Conservation (phyloP, 1,140 invertebrate genomes). For the Drosophila kurseongensis region DNA sequence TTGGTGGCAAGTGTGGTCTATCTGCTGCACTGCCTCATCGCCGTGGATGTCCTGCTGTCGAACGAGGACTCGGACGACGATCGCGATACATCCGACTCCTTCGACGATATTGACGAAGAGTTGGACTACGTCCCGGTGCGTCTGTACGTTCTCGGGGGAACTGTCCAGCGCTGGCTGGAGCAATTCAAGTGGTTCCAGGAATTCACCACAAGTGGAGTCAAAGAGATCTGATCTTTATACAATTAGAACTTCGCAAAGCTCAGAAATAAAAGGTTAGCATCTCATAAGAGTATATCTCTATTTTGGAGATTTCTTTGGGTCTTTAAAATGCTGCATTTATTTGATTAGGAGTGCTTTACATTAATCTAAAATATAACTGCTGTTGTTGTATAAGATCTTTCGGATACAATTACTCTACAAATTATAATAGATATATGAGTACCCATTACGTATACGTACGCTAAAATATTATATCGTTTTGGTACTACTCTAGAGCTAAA, state of each 20-base stretch:
- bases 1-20: slow-evolving; percentile 29
- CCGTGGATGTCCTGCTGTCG: slow-evolving; percentile 51
- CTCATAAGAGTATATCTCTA: neutral
- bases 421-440: too few relatives aligned
- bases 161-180: slow-evolving; percentile 19
- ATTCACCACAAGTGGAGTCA: neutral
- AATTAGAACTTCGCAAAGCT: neutral
- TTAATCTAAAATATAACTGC: too few relatives aligned
- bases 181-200: slow-evolving; percentile 39
- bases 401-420: too few relatives aligned
- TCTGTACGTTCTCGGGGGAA: slow-evolving; percentile 36
- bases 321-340: too few relatives aligned
- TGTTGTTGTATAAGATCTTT: too few relatives aligned
- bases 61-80: slow-evolving; percentile 2
- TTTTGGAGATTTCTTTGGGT: too few relatives aligned
- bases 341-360: too few relatives aligned
- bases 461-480: too few relatives aligned
- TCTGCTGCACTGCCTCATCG: slow-evolving; percentile 49
- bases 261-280: neutral
- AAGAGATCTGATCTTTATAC: neutral
- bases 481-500: too few relatives aligned
- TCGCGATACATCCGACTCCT: neutral
- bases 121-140: slow-evolving; percentile 42
- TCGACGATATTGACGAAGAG: neutral
- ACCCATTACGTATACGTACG: too few relatives aligned